Percentiles rank a stretch among this genome's conserved stretches.
Conservation (phyloP, 2,797 vertebrate species). For the Notolabrus celidotus region DNA sequence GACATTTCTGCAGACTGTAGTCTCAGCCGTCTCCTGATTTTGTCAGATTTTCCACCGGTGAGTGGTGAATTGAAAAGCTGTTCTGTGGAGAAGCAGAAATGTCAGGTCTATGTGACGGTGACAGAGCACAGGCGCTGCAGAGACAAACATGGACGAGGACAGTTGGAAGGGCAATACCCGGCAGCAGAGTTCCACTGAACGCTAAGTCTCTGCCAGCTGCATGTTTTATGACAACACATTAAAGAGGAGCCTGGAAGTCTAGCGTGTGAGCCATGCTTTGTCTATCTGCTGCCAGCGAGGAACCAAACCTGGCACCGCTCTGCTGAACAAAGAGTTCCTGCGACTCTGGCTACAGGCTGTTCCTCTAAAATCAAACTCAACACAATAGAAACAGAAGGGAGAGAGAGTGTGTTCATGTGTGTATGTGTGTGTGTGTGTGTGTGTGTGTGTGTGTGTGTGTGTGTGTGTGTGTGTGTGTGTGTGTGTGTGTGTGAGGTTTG, state of each 20-base stretch:
- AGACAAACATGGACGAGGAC: conserved; percentile 53
- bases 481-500: conserved; percentile 39
- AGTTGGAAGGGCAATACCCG: conserved; percentile 56
- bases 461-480: conserved; percentile 18
- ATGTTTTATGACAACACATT: conserved; percentile 84
- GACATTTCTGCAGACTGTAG: conserved; percentile 42
- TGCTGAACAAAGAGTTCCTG: conserved; percentile 72
- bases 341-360: conserved; percentile 57
- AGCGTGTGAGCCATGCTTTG: conserved; percentile 68
- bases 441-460: conserved; percentile 26
- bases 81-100: conserved; percentile 47
- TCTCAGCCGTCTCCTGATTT: conserved; percentile 27
- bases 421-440: conserved; percentile 31
- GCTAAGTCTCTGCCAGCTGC: conserved; percentile 76
- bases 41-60: conserved; percentile 51
- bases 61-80: conserved; percentile 42
- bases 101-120: conserved; percentile 63
- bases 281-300: conserved; percentile 71
- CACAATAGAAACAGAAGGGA: conserved; percentile 63
- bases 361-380: conserved; percentile 60
- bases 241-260: conserved; percentile 84
- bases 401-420: conserved; percentile 38
- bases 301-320: conserved; percentile 69
- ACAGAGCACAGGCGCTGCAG: conserved; percentile 55
- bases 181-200: conserved; percentile 56